Base-by-base conservation (phyloP, 1,140 invertebrate genomes). In the Sycobia sp. region DNA sequence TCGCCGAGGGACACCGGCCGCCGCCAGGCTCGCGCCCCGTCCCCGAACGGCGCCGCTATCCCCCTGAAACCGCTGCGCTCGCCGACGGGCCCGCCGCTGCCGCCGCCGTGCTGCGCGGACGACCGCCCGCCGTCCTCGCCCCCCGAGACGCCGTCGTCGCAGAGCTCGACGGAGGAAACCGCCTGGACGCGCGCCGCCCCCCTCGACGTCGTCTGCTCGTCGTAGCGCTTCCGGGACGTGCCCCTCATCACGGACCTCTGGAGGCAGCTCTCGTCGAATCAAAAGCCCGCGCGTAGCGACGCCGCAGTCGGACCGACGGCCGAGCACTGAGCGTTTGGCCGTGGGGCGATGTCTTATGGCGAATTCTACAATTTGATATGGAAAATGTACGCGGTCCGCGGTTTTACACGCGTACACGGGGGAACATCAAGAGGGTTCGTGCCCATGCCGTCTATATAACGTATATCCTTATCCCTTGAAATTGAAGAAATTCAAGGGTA, bases 241-340 rank as follows among this genome's bases (percentile, higher is more conserved):
- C 77, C 77, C 11, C 70, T 79, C n/a, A 77, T 79, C 47, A 78
- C 76, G 9, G 73, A 70, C 22, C 69, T 78, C 27, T 77, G 77
- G 77, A 75, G 73, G 64, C 76, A 76, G 32, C 51, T 78, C n/a
- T 73, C 76, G 49, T 71, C 69, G 32, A 72, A 58, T 18, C 53
- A 41, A 55, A 69, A 57, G 18, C 66, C 43, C 18, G 41, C 51
- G 14, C 36, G 32, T 4, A 34, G 13, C 23, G 9, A 32, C 29
- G 29, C 29, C 29, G 29, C 29, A 32, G 29, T 11, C 5, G 5
- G 5, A 32, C 29, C 11, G 29, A n/a, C n/a, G n/a, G n/a, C n/a
- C n/a, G n/a, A n/a, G n/a, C n/a, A n/a, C n/a, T n/a, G n/a, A n/a
- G n/a, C n/a, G n/a, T n/a, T n/a, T n/a, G n/a, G n/a, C n/a, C n/a